phyloP scores from a whole-genome alignment of 2,113 vertebrate genomes.

The Piliocolobus tephrosceles region DNA sequence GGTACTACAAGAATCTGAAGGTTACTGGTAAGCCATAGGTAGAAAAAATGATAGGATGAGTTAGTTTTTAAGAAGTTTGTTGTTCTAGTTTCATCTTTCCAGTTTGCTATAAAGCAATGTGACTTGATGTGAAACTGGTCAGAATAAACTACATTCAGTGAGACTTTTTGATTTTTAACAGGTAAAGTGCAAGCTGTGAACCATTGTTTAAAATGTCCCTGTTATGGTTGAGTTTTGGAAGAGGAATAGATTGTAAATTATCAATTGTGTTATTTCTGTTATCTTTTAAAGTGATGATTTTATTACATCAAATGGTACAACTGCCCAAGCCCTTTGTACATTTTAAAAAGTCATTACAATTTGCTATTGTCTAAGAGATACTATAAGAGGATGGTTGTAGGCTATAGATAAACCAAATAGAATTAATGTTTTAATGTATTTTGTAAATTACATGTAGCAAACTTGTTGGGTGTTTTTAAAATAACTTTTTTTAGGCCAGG shows the following conservation, averaged over 20 bases:
- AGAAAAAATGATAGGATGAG: not conserved
- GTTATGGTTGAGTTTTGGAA: not conserved
- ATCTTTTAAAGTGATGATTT: not conserved
- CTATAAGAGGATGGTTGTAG: not conserved
- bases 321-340: not conserved
- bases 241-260: not conserved
- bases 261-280: not conserved
- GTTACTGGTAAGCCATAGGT: not conserved
- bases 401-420: not conserved
- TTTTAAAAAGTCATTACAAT: not conserved
- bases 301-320: not conserved
- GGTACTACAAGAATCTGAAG: not conserved
- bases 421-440: not conserved
- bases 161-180: not conserved
- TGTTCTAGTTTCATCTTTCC: not conserved
- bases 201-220: not conserved
- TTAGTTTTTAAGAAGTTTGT: not conserved
- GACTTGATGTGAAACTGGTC: not conserved
- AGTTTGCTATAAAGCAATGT: not conserved
- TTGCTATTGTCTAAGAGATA: not conserved
- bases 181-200: not conserved
- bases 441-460: not conserved
- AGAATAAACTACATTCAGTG: not conserved
- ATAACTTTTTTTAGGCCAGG: not conserved
- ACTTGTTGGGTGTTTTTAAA: not conserved